These are phyloP conservation scores for Heterodera carotae DNA, from an alignment of 1,140 invertebrate species.

Conservation along the genomic window DNA sequence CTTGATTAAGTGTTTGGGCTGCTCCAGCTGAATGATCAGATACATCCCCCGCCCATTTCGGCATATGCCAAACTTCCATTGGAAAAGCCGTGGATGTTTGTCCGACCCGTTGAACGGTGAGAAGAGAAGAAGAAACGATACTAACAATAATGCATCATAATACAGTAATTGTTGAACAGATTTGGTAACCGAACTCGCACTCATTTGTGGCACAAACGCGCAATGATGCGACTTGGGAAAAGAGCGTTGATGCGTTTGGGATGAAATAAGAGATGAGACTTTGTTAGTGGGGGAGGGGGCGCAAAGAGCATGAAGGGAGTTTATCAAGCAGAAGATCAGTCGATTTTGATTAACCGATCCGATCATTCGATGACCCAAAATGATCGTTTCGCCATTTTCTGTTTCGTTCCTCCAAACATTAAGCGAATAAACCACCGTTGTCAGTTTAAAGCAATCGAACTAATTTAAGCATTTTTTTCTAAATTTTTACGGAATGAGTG, in stretches of 20 bases:
- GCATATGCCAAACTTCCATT: background rate
- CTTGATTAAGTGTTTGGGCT: background rate
- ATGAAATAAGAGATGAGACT: constrained; percentile 6
- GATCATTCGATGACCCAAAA: constrained; percentile 2
- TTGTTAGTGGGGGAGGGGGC: background rate
- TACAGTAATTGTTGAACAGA: background rate
- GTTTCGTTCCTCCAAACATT: background rate
- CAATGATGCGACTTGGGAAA: constrained; percentile 25
- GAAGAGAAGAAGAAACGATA: too few species aligned
- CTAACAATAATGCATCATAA: background rate
- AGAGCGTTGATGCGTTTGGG: constrained; percentile 27
- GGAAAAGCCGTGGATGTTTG: background rate
- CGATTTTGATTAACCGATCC: background rate
- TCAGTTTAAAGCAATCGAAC: background rate
- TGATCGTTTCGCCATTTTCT: background rate
- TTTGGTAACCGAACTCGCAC: background rate
- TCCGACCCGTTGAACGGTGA: background rate
- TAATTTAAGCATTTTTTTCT: background rate
- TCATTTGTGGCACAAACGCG: constrained; percentile 18
- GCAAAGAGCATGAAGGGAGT: background rate
- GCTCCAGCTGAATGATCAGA: constrained; percentile 10
- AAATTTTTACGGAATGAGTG: background rate
- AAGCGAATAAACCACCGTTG: constrained; percentile 2
- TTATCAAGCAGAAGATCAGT: background rate
- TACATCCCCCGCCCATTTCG: background rate